These are phyloP conservation scores for Pseudorectes ferrugineus DNA, from an alignment of 2,113 vertebrate genomes.

Conservation along the genomic window DNA sequence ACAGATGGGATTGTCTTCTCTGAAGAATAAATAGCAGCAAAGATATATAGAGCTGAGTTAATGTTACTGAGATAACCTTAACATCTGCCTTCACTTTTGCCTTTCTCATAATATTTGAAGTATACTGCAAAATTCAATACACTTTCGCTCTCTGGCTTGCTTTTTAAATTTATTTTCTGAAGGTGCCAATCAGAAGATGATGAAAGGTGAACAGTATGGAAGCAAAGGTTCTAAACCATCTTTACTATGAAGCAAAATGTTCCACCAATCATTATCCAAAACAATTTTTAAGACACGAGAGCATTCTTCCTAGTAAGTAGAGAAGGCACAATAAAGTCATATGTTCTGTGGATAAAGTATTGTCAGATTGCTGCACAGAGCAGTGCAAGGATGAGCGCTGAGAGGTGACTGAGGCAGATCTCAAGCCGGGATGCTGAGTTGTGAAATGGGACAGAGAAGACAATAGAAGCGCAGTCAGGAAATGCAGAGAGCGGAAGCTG, in stretches of 20 bases:
- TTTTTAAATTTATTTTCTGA: not conserved
- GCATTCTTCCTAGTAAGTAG: not conserved
- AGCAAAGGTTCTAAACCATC: not conserved
- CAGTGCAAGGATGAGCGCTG: accelerated
- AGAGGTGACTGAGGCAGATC: not conserved
- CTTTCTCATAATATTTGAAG: not conserved
- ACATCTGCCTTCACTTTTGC: not conserved
- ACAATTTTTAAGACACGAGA: not conserved
- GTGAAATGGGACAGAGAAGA: not conserved
- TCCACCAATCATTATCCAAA: not conserved
- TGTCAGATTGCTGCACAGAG: not conserved
- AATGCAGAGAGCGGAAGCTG: not conserved
- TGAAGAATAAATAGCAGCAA: not conserved
- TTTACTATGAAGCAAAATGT: not conserved
- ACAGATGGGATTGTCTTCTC: not conserved
- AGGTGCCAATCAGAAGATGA: not conserved
- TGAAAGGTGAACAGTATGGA: not conserved
- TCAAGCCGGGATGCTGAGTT: not conserved
- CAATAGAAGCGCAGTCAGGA: not conserved
- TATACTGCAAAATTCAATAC: not conserved
- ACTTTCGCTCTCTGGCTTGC: not conserved
- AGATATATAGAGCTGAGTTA: not conserved
- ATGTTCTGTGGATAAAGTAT: not conserved
- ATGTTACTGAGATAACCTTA: not conserved
- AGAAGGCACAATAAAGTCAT: not conserved